A percentile compares a stretch with the other conserved stretches of the same genome.
Conservation (phyloP, 2,888 invertebrate species). For the Lucinisca nassula region DNA sequence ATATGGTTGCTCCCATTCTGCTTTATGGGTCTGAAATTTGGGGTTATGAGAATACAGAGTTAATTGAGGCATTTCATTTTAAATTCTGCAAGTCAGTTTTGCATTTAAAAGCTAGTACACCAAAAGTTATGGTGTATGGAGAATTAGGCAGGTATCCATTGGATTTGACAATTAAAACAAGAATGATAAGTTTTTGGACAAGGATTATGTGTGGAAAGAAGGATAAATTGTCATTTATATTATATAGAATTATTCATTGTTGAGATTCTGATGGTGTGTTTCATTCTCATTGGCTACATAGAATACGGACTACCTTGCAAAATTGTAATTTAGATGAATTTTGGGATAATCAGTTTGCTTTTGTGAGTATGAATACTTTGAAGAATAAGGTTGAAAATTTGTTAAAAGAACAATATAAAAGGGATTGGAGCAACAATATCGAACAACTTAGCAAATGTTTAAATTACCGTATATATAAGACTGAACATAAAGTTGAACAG, state of each 20-base stretch:
- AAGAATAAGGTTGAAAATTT: too few relatives aligned
- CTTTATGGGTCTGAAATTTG: constrained; percentile 1
- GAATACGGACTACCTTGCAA: too few relatives aligned
- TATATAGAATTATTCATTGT: constrained; percentile 14
- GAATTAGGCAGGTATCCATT: neutral
- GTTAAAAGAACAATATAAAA: too few relatives aligned
- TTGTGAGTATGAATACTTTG: too few relatives aligned
- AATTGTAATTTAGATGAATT: too few relatives aligned
- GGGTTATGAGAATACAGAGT: neutral
- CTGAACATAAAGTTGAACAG: too few relatives aligned
- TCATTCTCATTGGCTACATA: too few relatives aligned
- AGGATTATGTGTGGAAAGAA: neutral
- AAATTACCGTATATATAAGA: too few relatives aligned
- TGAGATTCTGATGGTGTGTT: too few relatives aligned
- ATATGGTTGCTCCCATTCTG: neutral
- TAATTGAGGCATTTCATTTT: neutral
- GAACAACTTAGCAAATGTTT: too few relatives aligned
- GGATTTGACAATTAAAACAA: neutral
- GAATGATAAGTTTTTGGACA: constrained; percentile 5
- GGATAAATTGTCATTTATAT: constrained; percentile 11
- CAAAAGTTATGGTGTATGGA: constrained; percentile 16
- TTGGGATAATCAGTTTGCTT: too few relatives aligned
- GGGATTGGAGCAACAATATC: too few relatives aligned
- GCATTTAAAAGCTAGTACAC: constrained; percentile 17
- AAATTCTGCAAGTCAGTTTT: neutral